A percentile compares a stretch with the other conserved stretches of the same genome.
phyloP scores from a whole-genome alignment of 2,888 invertebrate species.

The Apotomis capreana region DNA sequence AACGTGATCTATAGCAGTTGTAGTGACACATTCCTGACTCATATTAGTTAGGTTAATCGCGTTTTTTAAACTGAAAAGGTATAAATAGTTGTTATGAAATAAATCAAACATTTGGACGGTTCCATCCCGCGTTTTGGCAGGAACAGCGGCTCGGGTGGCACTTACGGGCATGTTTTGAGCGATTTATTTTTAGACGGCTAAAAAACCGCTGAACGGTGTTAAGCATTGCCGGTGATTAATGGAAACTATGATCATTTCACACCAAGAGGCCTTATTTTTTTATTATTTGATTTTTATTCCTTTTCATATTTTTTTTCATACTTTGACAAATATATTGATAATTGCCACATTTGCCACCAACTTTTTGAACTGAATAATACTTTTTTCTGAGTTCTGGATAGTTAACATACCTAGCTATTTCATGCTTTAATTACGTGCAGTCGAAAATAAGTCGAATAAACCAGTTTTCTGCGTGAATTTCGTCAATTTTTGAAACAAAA shows the following conservation, averaged over 20 bases:
- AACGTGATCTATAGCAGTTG: conserved; percentile 28
- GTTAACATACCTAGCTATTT: no score
- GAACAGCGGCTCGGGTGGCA: conserved; percentile 41
- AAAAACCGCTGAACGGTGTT: conserved; percentile 35
- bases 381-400: no score
- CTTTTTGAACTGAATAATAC: no score
- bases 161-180: conserved; percentile 38
- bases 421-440: no score
- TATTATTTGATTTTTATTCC: neutral
- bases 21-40: conserved; percentile 35
- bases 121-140: conserved; percentile 40
- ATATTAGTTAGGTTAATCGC: conserved; percentile 31
- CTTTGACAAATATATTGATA: no score
- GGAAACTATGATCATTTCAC: neutral
- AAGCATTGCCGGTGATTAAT: conserved; percentile 23
- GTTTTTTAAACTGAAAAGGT: conserved; percentile 30
- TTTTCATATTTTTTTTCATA: neutral
- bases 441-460: no score
- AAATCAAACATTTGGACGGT: conserved; percentile 38
- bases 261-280: no score
- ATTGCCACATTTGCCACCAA: no score
- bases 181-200: conserved; percentile 39
- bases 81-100: conserved; percentile 41
- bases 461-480: no score
- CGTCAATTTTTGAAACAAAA: no score